Conservation (phyloP, 2,113 vertebrate genomes). For the Eclectus roratus region DNA sequence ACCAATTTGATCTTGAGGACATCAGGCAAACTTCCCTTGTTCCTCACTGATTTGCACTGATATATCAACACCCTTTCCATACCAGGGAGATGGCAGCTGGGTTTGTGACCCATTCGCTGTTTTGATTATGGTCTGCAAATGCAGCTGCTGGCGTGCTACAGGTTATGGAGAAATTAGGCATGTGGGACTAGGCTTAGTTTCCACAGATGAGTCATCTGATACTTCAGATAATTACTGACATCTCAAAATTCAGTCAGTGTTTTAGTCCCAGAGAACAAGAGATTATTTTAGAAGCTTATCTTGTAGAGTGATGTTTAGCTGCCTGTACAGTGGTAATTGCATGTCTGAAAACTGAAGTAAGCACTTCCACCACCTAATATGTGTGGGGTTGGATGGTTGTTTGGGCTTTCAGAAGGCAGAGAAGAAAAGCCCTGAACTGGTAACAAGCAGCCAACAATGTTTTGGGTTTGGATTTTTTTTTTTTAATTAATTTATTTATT, state of each 20-base stretch:
- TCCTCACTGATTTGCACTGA: background rate
- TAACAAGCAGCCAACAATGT: background rate
- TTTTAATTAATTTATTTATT: background rate
- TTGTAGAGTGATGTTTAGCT: background rate
- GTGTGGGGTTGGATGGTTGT: background rate
- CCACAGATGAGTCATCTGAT: background rate
- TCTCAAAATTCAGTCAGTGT: background rate
- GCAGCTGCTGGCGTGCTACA: background rate
- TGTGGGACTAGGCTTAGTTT: background rate
- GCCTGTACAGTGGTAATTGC: background rate
- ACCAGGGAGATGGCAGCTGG: background rate
- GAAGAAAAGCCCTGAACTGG: background rate
- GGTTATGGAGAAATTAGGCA: background rate
- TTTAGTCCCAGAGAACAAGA: background rate
- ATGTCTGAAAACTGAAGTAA: background rate
- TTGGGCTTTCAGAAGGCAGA: background rate
- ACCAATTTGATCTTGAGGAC: background rate
- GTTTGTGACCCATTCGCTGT: background rate
- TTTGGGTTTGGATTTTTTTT: background rate
- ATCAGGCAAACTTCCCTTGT: background rate
- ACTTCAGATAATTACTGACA: background rate
- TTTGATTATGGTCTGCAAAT: background rate
- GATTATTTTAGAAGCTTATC: slow-evolving; percentile 10
- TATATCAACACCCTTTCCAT: background rate
- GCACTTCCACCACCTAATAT: background rate